Percentiles rank a stretch among this genome's conserved stretches.
Evolutionary conservation across 2,113 vertebrate genomes (phyloP).

Genomic region (Hippocampus barbouri): DNA sequence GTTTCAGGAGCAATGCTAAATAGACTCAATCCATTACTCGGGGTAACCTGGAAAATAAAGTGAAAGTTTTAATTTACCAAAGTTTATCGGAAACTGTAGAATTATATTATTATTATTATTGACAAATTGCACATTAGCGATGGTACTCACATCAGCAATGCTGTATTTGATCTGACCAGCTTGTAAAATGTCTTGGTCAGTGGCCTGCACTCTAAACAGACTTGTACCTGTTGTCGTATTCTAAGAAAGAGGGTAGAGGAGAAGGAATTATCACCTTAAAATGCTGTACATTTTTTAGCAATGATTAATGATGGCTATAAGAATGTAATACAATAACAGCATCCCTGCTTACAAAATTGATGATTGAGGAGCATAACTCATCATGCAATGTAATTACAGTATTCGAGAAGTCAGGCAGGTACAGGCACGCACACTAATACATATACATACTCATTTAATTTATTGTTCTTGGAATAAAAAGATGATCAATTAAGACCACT

Average conservation of each 20-base stretch:
- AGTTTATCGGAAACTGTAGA: not conserved
- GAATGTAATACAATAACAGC: not conserved
- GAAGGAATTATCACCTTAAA: not conserved
- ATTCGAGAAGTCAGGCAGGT: not conserved
- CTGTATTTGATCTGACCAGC: conserved; percentile 41
- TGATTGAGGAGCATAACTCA: not conserved
- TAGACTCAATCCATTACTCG: conserved; percentile 27
- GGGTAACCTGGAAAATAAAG: conserved; percentile 67
- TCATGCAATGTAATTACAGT: not conserved
- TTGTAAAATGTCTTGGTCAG: conserved; percentile 31
- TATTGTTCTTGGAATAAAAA: not conserved
- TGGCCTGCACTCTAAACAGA: conserved; percentile 44
- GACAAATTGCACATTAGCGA: not conserved
- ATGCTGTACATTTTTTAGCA: conserved; percentile 3
- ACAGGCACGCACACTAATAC: not conserved
- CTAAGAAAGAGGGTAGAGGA: conserved; percentile 34
- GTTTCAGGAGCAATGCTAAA: conserved; percentile 60
- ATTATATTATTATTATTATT: not conserved
- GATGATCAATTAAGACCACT: not conserved
- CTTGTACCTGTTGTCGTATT: not conserved
- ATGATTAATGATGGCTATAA: not conserved
- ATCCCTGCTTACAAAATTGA: not conserved
- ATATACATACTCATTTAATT: not conserved
- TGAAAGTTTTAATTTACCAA: not conserved
- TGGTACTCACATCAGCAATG: conserved; percentile 57